These are phyloP conservation scores for zebrafish (Danio rerio) DNA, from an alignment of 2,113 vertebrate species.

Conservation along the genomic window DNA sequence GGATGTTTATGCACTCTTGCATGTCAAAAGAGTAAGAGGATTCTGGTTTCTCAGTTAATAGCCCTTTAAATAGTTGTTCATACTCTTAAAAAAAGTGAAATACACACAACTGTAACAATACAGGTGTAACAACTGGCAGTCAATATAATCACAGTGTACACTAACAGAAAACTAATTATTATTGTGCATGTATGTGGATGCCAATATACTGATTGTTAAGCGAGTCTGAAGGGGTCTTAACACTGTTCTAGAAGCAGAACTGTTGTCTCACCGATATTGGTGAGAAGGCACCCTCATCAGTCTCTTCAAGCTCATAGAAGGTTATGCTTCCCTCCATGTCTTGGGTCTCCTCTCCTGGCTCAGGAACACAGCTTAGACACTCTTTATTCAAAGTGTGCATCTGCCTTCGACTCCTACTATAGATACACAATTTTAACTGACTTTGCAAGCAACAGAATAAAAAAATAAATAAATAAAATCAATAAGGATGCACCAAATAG, in stretches of 20 bases:
- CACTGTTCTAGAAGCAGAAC: neutral
- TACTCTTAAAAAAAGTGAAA: too few relatives aligned
- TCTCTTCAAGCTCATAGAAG: slow-evolving; percentile 82
- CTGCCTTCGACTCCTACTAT: slow-evolving; percentile 76
- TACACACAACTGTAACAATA: neutral
- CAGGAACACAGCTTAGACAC: slow-evolving; percentile 76
- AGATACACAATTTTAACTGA: slow-evolving; percentile 63
- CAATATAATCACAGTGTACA: neutral
- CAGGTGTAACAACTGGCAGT: too few relatives aligned
- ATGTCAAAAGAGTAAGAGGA: too few relatives aligned
- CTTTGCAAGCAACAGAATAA: neutral
- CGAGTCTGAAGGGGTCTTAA: too few relatives aligned
- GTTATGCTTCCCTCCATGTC: slow-evolving; percentile 77
- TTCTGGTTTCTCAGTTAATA: too few relatives aligned
- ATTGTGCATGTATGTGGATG: neutral
- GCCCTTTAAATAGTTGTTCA: too few relatives aligned
- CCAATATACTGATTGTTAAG: neutral
- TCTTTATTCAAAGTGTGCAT: slow-evolving; percentile 81
- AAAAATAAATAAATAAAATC: neutral
- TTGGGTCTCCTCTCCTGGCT: slow-evolving; percentile 72
- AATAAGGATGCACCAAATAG: neutral
- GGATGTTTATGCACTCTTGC: too few relatives aligned
- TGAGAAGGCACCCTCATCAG: slow-evolving; percentile 74
- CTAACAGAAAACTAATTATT: neutral
- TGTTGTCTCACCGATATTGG: slow-evolving; percentile 73